Base-by-base conservation (phyloP, 2,888 invertebrate species). In the Chironomus tentans region DNA sequence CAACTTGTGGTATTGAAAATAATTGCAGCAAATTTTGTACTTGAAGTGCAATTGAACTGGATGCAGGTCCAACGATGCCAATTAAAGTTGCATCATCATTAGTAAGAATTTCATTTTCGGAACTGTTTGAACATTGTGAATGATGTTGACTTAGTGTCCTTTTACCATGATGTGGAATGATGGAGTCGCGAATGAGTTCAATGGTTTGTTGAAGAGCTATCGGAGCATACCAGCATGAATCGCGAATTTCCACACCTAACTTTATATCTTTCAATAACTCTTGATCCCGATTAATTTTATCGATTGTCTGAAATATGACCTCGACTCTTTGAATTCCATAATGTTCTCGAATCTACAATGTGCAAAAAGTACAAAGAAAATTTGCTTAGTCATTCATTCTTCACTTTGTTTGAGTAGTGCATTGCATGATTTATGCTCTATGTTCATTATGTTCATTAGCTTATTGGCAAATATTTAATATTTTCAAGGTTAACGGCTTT, bases 221-320 rank as follows among this genome's bases (percentile, higher is more conserved):
- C 15, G 92, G 89, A 3, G 92, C 89, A 80, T 91, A 92, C 92
- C 92, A 93, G 82, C 93, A 93, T 24, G 91, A 91, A 83, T 93
- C 93, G 3, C 91, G 85, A 77, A 92, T 90, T 82, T 92, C 91
- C 76, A 91, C 87, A 28, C 92, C 92, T 68, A 87, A 81, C 65
- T 81, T 83, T 77, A 86, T 79, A 76, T 85, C 85, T 6, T 88
- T 88, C 77, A 90, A 82, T 77, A 91, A 84, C 68, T 83, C 82
- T 0, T 84, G 81, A 79, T 89, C 85, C 72, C 83, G 84, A 83
- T 92, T 91, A 80, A 92, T 88, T 79, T 85, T 84, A 80, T 89
- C 89, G 76, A 91, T 86, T 50, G 88, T 89, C 79, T 84, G 85
- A 79, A 89, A 85, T 24, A 88, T 87, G 18, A 87, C 89, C 83